phyloP scores from a whole-genome alignment of 1,140 invertebrate genomes.

The Megalopta genalis region DNA sequence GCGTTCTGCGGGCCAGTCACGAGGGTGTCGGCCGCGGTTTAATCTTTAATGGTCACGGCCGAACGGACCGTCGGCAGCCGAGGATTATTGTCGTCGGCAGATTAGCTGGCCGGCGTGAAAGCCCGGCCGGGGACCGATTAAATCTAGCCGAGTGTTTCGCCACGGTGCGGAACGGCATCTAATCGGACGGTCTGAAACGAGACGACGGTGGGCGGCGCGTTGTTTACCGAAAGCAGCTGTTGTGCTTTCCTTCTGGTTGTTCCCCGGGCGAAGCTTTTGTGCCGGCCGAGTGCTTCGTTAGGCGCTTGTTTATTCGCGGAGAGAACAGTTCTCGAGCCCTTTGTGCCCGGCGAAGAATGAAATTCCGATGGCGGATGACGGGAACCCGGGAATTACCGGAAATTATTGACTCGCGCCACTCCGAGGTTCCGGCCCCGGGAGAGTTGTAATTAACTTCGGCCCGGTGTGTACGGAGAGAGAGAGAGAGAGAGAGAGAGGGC shows the following conservation, averaged over 20 bases:
- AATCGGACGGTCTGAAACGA: background rate
- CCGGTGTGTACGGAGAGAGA: too few species aligned
- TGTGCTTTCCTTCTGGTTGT: background rate
- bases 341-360: constrained; percentile 3
- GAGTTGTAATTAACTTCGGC: constrained; percentile 1
- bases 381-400: background rate
- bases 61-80: background rate
- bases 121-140: too few species aligned
- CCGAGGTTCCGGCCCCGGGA: background rate
- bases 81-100: constrained; percentile 1
- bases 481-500: too few species aligned
- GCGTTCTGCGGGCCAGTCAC: background rate
- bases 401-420: constrained; percentile 25
- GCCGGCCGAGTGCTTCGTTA: background rate
- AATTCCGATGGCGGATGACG: background rate
- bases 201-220: background rate
- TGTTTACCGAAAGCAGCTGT: background rate
- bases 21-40: background rate
- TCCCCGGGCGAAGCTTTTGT: background rate
- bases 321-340: background rate
- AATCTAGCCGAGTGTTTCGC: too few species aligned
- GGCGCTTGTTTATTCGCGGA: background rate
- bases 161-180: background rate
- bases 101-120: too few species aligned
- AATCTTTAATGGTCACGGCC: constrained; percentile 15